Evolutionary conservation across 2,797 vertebrate genomes (phyloP), one percentile per base, ranked within the genome.

Genomic region (Cichlasoma orientale): DNA sequence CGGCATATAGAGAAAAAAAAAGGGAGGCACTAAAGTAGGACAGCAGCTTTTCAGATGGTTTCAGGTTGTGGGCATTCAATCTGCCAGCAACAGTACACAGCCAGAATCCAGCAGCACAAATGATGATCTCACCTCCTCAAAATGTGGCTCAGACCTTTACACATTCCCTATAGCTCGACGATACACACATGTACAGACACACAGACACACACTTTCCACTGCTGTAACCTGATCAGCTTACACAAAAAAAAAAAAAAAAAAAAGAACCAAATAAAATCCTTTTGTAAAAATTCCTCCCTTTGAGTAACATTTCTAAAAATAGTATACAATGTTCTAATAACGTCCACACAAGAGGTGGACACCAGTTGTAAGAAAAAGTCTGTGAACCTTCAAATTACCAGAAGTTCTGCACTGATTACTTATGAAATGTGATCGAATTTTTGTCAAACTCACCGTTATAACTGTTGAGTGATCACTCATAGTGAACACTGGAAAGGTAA

Each of bases 101-200:
- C 44, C 75, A 74, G 53, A 85, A 77, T 80, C 53, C 61, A 75
- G 82, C 75, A 77, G 47, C 75, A 79, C 81, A 82, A 85, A 85
- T 57, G 7, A 86, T 94, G 93, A 93, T 82, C 88, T 94, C 90
- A 94, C 90, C 84, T 84, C 79, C 31, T 86, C 77, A 90, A 91
- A 93, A 95, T 93, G 90, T 84, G 74, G 88, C 82, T 75, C 29
- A 2, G 61, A 77, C 66, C 80, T 79, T 19, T 4, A 88, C 84
- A 88, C 84, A 88, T 92, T 87, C 82, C 82, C 75, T 90, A 82
- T 70, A 89, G 82, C 86, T 85, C 16, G 25, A 77, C 29, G 38
- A 78, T 38, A 83, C 36, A 80, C 56, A 58, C 18, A 16, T 19
- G 57, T 27, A 19, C 41, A 0, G 36, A 63, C 9, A 63, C 59